Evolutionary conservation across 2,888 invertebrate species (phyloP).

Genomic region (Lithophane ornitopus): DNA sequence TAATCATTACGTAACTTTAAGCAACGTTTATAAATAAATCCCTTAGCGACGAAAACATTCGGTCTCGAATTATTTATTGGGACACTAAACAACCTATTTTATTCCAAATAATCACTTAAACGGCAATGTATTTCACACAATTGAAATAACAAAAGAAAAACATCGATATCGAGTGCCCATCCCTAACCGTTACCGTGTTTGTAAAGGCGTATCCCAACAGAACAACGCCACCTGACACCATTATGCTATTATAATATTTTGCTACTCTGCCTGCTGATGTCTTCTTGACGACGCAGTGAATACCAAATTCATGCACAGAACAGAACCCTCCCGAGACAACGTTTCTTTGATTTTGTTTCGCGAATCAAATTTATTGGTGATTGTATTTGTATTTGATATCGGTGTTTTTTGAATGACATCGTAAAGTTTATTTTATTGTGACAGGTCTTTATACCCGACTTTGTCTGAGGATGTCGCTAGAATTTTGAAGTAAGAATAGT

Average conservation of each 20-base stretch:
- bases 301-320: conserved; percentile 83
- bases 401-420: conserved; percentile 71
- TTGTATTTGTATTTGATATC: conserved; percentile 81
- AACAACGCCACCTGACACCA: conserved; percentile 89
- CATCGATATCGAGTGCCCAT: conserved; percentile 52
- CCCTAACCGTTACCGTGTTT: conserved; percentile 65
- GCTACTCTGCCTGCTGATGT: conserved; percentile 87
- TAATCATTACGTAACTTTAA: no score
- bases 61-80: not conserved
- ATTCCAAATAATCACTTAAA: not conserved
- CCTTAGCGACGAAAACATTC: not conserved
- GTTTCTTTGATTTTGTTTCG: conserved; percentile 74
- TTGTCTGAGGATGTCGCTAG: conserved; percentile 1
- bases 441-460: conserved; percentile 54
- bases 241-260: conserved; percentile 90
- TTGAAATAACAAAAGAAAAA: conserved; percentile 1
- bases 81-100: no score
- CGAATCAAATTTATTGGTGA: conserved; percentile 84
- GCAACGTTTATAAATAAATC: no score
- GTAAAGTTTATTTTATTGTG: conserved; percentile 75
- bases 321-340: conserved; percentile 69
- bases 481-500: conserved; percentile 8
- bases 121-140: not conserved
- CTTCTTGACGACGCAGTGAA: conserved; percentile 90
- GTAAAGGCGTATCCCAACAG: conserved; percentile 73